Conservation (phyloP, 2,113 vertebrate species). For the Trematocara zebra region DNA sequence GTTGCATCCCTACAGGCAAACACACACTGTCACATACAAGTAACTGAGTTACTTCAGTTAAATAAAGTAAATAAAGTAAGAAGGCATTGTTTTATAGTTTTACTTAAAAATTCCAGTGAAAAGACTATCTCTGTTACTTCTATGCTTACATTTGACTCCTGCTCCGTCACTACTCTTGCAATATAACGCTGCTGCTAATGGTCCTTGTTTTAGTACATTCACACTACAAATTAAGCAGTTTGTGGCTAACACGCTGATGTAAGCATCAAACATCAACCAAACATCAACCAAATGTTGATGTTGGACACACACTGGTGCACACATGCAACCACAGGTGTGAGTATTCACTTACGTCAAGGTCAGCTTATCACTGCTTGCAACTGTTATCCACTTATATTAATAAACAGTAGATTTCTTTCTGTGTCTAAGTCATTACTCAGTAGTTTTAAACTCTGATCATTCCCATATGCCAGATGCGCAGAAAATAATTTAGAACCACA, state of each 20-base stretch:
- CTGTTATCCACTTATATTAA: conserved; percentile 34
- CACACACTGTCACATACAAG: background rate
- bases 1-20: background rate
- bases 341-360: conserved; percentile 26
- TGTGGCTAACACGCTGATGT: background rate
- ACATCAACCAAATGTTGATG: background rate
- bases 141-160: background rate
- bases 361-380: conserved; percentile 47
- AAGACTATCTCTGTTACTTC: background rate
- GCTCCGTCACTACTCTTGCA: background rate
- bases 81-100: background rate
- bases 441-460: background rate
- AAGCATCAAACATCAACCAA: background rate
- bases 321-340: conserved; percentile 14
- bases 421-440: background rate
- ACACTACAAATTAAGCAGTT: background rate
- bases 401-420: conserved; percentile 34
- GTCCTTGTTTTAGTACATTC: background rate
- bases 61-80: background rate
- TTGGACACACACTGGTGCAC: background rate
- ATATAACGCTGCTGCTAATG: background rate
- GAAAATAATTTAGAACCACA: background rate
- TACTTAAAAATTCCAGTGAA: background rate
- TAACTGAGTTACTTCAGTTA: background rate
- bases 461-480: background rate